Percentiles rank a stretch among this genome's conserved stretches.
These are phyloP conservation scores for Pteromalus puparum DNA, from an alignment of 1,140 invertebrate genomes.

Conservation along the genomic window DNA sequence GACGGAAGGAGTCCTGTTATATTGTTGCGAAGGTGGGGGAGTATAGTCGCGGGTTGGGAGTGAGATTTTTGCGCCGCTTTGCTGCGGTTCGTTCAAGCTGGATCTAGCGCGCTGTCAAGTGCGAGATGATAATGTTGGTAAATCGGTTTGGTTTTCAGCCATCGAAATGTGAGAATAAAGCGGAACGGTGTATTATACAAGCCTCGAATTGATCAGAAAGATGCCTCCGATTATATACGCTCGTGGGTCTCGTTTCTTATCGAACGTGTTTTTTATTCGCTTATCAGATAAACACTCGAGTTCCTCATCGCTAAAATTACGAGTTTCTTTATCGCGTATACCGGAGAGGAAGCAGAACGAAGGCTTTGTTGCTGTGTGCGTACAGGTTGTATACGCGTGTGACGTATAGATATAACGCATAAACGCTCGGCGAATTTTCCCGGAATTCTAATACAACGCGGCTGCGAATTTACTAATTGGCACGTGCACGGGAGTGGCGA, in stretches of 20 bases:
- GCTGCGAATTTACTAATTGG: background rate
- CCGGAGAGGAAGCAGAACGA: constrained; percentile 21
- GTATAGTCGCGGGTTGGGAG: background rate
- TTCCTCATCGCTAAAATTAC: constrained; percentile 31
- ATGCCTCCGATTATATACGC: background rate
- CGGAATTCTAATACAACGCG: background rate
- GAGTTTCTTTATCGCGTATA: constrained; percentile 35
- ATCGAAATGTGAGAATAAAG: too few relatives aligned
- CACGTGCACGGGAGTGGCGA: background rate
- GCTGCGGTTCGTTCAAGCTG: too few relatives aligned
- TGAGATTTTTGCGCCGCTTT: background rate
- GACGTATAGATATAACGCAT: too few relatives aligned
- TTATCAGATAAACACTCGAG: constrained; percentile 33
- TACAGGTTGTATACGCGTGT: background rate
- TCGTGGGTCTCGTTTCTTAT: constrained; percentile 19
- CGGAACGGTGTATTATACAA: too few relatives aligned
- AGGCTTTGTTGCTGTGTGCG: constrained; percentile 4
- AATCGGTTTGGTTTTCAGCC: too few relatives aligned
- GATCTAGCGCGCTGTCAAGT: too few relatives aligned
- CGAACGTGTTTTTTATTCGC: constrained; percentile 15
- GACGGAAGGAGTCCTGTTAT: constrained; percentile 29
- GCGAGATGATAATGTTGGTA: too few relatives aligned
- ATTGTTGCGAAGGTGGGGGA: background rate
- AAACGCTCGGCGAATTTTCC: background rate
- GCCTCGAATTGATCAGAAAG: too few relatives aligned